These are phyloP conservation scores for Furnarius figulus DNA, from an alignment of 2,113 vertebrate genomes.

Conservation along the genomic window DNA sequence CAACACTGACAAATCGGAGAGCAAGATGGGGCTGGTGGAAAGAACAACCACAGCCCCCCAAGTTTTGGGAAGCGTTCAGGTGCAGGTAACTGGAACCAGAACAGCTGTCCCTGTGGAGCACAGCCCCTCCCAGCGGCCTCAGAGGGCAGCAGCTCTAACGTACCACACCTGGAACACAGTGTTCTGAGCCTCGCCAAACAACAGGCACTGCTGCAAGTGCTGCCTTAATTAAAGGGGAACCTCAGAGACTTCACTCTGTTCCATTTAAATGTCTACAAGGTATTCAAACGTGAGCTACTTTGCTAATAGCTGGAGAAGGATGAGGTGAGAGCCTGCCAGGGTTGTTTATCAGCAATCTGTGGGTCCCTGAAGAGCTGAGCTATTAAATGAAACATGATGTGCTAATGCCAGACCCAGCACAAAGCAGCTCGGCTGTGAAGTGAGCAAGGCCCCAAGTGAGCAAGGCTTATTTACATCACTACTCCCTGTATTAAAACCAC, in stretches of 20 bases:
- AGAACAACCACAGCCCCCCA: not conserved
- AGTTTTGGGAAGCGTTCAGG: not conserved
- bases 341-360: not conserved
- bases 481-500: not conserved
- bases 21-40: not conserved
- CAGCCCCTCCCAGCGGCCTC: not conserved
- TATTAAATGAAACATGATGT: conserved; percentile 28
- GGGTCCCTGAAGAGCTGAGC: not conserved
- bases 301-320: not conserved
- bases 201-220: conserved; percentile 17
- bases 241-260: not conserved
- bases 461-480: not conserved
- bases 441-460: conserved; percentile 21
- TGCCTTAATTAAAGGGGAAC: conserved; percentile 40
- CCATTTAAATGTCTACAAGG: conserved; percentile 13
- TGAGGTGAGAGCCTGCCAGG: not conserved
- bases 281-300: conserved; percentile 1
- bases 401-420: not conserved
- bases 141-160: not conserved
- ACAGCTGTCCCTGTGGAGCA: conserved; percentile 9
- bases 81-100: not conserved
- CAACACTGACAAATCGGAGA: not conserved
- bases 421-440: conserved; percentile 24
- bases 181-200: conserved; percentile 43
- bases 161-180: conserved; percentile 4